Evolutionary conservation across 1,140 invertebrate species (phyloP).

Genomic region (Helicorthomorpha holstii): DNA sequence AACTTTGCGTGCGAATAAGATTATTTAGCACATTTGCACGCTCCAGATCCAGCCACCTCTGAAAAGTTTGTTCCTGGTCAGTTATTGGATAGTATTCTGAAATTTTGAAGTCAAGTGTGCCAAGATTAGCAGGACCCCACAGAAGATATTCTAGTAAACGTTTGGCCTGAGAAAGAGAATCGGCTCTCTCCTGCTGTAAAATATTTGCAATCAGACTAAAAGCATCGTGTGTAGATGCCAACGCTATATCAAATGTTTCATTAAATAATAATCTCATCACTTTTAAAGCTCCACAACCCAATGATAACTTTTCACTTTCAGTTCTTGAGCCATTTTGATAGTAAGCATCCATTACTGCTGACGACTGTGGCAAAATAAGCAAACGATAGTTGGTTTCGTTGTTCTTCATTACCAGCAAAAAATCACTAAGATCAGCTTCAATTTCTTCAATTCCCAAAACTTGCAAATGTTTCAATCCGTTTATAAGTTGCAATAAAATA

Average conservation of each 20-base stretch:
- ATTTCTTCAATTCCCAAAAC: slow-evolving; percentile 63
- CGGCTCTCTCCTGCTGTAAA: slow-evolving; percentile 17
- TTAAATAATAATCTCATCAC: slow-evolving; percentile 47
- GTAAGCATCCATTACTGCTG: background rate
- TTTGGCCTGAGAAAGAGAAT: slow-evolving; percentile 34
- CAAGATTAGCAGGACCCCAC: slow-evolving; percentile 48
- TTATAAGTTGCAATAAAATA: slow-evolving; percentile 58
- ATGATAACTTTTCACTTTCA: slow-evolving; percentile 24
- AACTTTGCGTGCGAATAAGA: slow-evolving; percentile 45
- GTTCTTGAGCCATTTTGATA: background rate
- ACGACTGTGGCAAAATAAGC: slow-evolving; percentile 43
- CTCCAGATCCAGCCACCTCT: slow-evolving; percentile 64
- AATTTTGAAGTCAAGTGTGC: no score
- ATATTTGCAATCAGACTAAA: slow-evolving; percentile 15
- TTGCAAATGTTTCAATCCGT: slow-evolving; percentile 61
- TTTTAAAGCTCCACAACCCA: slow-evolving; percentile 57
- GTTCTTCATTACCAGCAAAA: slow-evolving; percentile 36
- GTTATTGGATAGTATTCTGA: slow-evolving; percentile 47
- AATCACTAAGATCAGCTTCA: slow-evolving; percentile 42
- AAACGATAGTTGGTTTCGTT: slow-evolving; percentile 41
- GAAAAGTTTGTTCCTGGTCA: slow-evolving; percentile 33
- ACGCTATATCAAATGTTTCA: slow-evolving; percentile 12
- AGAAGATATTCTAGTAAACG: slow-evolving; percentile 61
- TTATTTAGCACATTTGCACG: slow-evolving; percentile 60
- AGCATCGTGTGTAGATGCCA: slow-evolving; percentile 9